phyloP scores from a whole-genome alignment of 2,113 vertebrate species.

The Plestiodon gilberti region DNA sequence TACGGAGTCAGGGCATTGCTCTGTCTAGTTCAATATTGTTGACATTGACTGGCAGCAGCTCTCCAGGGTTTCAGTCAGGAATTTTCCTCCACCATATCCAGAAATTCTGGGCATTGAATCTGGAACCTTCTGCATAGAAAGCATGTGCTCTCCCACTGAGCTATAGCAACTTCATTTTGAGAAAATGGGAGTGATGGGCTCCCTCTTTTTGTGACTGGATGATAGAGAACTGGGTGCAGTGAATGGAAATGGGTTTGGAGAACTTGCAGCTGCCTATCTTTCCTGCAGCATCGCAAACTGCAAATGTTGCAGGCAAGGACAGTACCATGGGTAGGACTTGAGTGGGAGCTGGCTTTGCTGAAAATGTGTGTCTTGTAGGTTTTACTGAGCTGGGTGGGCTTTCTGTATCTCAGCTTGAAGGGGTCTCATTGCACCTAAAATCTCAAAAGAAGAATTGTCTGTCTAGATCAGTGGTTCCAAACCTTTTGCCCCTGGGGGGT shows the following conservation, averaged over 20 bases:
- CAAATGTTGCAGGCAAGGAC: neutral
- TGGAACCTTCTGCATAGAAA: too few species aligned
- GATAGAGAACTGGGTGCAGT: neutral
- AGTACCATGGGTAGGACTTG: neutral
- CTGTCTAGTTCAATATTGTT: neutral
- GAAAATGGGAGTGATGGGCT: too few species aligned
- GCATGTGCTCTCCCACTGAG: too few species aligned
- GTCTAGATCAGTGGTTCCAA: neutral
- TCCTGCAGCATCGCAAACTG: neutral
- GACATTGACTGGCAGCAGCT: neutral
- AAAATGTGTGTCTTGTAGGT: neutral
- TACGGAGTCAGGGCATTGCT: neutral
- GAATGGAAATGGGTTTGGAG: neutral
- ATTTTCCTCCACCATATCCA: too few species aligned
- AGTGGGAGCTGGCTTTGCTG: neutral
- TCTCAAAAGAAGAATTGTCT: neutral
- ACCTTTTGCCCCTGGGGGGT: too few species aligned
- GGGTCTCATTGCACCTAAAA: neutral
- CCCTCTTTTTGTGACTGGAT: neutral
- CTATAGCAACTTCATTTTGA: too few species aligned
- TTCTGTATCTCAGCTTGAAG: neutral
- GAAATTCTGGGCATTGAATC: too few species aligned
- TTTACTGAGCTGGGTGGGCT: neutral
- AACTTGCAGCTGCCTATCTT: neutral
- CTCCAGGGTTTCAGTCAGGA: too few species aligned